These are phyloP conservation scores for Andricus quercusramuli DNA, from an alignment of 2,888 invertebrate species.

Conservation along the genomic window DNA sequence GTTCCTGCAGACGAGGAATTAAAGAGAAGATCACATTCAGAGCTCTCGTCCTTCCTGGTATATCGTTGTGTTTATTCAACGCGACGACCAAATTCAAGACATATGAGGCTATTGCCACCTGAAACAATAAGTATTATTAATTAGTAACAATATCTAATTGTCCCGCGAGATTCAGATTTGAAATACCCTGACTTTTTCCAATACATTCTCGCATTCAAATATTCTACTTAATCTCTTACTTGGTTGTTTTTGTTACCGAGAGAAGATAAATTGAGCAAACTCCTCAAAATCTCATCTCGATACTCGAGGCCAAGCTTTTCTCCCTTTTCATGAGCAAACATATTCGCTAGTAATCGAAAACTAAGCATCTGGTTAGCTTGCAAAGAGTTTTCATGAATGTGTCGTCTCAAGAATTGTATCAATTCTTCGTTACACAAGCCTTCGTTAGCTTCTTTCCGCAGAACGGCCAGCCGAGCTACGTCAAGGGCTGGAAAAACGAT, in stretches of 20 bases:
- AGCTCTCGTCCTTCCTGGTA: conserved; percentile 78
- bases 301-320: conserved; percentile 83
- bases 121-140: conserved; percentile 72
- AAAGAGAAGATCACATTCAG: conserved; percentile 81
- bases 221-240: conserved; percentile 74
- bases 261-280: conserved; percentile 80
- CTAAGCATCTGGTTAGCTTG: conserved; percentile 89
- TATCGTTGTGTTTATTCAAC: conserved; percentile 81
- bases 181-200: too few species aligned
- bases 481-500: conserved; percentile 94
- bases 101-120: conserved; percentile 88
- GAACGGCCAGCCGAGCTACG: conserved; percentile 89
- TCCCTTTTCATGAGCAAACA: conserved; percentile 86
- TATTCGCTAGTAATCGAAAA: conserved; percentile 89
- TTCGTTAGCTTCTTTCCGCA: conserved; percentile 84
- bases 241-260: conserved; percentile 84
- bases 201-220: too few species aligned
- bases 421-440: conserved; percentile 79
- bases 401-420: conserved; percentile 75
- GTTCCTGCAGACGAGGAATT: conserved; percentile 82
- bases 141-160: background rate
- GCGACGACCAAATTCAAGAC: conserved; percentile 87
- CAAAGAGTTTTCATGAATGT: conserved; percentile 78
- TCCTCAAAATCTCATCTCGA: conserved; percentile 81
- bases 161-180: too few species aligned